Conservation (phyloP, 2,113 vertebrate species). For the Chroicocephalus ridibundus region DNA sequence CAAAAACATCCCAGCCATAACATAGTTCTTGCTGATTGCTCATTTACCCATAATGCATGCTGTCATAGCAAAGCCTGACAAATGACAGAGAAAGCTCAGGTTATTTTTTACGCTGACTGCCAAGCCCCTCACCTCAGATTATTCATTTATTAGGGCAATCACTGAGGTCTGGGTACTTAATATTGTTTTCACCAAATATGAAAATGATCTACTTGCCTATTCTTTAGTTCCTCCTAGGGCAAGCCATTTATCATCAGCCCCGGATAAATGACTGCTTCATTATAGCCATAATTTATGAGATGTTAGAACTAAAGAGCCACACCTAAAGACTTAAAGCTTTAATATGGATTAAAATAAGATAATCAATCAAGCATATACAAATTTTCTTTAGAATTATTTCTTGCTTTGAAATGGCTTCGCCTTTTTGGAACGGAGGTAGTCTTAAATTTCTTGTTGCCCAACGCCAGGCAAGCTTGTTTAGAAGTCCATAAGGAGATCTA, state of each 20-base stretch:
- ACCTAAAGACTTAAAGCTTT: slow-evolving; percentile 87
- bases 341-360: slow-evolving; percentile 86
- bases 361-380: slow-evolving; percentile 84
- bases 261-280: slow-evolving; percentile 90
- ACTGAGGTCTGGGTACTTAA: slow-evolving; percentile 85
- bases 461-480: neutral
- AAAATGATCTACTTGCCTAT: slow-evolving; percentile 92
- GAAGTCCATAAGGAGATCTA: slow-evolving; percentile 11
- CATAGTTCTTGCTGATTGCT: slow-evolving; percentile 89
- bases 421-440: slow-evolving; percentile 43
- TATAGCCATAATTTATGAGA: slow-evolving; percentile 88
- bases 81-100: slow-evolving; percentile 85
- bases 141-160: slow-evolving; percentile 90
- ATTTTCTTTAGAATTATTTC: slow-evolving; percentile 76
- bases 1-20: slow-evolving; percentile 86
- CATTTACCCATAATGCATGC: slow-evolving; percentile 91
- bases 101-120: slow-evolving; percentile 89
- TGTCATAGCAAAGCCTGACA: slow-evolving; percentile 89
- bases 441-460: slow-evolving; percentile 45
- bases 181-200: slow-evolving; percentile 92
- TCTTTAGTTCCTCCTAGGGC: slow-evolving; percentile 85
- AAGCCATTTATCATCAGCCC: slow-evolving; percentile 86
- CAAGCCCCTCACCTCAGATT: slow-evolving; percentile 88
- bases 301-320: slow-evolving; percentile 85
- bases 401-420: slow-evolving; percentile 69